These are phyloP conservation scores for Arctopsyche grandis DNA, from an alignment of 1,140 invertebrate genomes.

Conservation along the genomic window DNA sequence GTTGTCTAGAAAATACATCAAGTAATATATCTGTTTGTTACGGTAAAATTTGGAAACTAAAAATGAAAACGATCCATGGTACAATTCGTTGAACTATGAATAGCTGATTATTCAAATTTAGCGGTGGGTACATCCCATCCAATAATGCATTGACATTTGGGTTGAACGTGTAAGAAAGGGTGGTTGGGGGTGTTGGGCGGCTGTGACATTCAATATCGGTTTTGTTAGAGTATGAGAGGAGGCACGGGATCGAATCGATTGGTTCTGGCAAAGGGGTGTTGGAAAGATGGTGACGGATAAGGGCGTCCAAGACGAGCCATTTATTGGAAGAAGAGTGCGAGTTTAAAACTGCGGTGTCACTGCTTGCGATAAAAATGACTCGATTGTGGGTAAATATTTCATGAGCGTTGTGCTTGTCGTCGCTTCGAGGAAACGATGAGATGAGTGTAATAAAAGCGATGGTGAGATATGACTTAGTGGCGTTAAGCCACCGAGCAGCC, in stretches of 20 bases:
- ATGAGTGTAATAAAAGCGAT: background rate
- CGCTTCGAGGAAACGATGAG: background rate
- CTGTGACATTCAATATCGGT: constrained; percentile 51
- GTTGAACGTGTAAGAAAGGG: constrained; percentile 13
- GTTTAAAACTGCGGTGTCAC: constrained; percentile 8
- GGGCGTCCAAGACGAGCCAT: constrained; percentile 45
- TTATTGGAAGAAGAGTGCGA: constrained; percentile 42
- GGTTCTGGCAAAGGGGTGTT: constrained; percentile 24
- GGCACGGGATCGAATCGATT: constrained; percentile 45
- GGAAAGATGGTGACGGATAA: constrained; percentile 45
- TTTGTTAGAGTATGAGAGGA: background rate
- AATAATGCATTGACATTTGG: constrained; percentile 48
- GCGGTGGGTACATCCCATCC: constrained; percentile 17
- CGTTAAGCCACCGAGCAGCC: constrained; percentile 10
- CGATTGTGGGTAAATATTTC: background rate
- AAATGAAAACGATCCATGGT: no score
- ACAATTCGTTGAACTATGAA: no score
- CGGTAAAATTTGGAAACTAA: no score
- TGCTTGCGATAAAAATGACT: constrained; percentile 26
- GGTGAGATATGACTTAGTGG: background rate
- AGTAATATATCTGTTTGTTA: no score
- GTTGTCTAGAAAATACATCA: no score
- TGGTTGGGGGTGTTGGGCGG: constrained; percentile 17
- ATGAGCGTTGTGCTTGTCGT: background rate
- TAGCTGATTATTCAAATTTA: constrained; percentile 9